phyloP scores from a whole-genome alignment of 1,140 invertebrate genomes.

The Heliconius melpomene region DNA sequence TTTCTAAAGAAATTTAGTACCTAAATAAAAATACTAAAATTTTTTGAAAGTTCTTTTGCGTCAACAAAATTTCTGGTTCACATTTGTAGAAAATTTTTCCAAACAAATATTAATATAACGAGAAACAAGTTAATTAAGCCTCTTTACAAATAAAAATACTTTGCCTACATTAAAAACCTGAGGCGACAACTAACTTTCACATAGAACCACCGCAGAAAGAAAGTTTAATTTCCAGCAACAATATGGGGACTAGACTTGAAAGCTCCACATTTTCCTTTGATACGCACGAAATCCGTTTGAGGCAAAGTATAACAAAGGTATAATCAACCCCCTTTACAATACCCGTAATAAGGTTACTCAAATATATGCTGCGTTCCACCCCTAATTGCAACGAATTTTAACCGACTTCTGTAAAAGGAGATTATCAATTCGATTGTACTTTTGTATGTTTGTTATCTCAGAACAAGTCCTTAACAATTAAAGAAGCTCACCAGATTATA shows the following conservation, averaged over 20 bases:
- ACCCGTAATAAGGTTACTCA: constrained; percentile 16
- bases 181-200: not conserved
- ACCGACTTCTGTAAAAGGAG: too few species aligned
- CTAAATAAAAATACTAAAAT: too few species aligned
- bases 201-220: constrained; percentile 18
- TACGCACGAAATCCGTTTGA: constrained; percentile 37
- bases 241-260: constrained; percentile 29
- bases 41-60: too few species aligned
- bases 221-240: constrained; percentile 34
- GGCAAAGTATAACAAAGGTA: constrained; percentile 39
- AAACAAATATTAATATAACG: not conserved
- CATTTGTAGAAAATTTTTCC: too few species aligned
- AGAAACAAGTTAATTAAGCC: not conserved
- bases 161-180: not conserved
- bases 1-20: too few species aligned
- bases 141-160: not conserved
- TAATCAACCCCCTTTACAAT: constrained; percentile 38
- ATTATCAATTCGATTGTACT: too few species aligned
- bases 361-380: not conserved
- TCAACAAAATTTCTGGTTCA: too few species aligned
- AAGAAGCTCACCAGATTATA: too few species aligned
- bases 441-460: too few species aligned
- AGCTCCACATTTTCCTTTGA: constrained; percentile 42
- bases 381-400: not conserved
- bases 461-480: too few species aligned